phyloP scores from a whole-genome alignment of 2,113 vertebrate species.

The Pseudorectes ferrugineus region DNA sequence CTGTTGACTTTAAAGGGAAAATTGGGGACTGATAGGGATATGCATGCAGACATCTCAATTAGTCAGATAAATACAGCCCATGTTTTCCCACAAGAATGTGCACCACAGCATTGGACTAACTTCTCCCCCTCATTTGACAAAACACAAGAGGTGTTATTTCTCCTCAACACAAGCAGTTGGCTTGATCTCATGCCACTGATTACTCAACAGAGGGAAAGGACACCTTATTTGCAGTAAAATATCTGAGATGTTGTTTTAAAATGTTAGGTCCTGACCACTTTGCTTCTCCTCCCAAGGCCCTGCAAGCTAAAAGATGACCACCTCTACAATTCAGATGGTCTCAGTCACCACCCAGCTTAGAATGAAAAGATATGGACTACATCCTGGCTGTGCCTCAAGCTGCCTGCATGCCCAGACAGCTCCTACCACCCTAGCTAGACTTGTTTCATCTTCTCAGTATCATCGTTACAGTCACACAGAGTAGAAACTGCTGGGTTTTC shows the following conservation, averaged over 20 bases:
- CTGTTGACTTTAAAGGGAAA: background rate
- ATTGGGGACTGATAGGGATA: background rate
- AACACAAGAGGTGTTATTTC: background rate
- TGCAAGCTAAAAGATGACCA: background rate
- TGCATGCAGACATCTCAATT: background rate
- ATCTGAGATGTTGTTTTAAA: background rate
- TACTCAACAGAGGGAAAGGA: background rate
- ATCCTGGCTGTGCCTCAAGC: background rate
- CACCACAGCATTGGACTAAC: background rate
- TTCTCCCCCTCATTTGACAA: background rate
- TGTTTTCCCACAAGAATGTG: rapidly evolving
- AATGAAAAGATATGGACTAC: background rate
- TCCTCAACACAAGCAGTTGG: rapidly evolving
- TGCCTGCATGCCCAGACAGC: background rate
- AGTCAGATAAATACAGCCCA: background rate
- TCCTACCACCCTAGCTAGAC: rapidly evolving
- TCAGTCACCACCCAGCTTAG: background rate
- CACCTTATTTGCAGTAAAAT: background rate
- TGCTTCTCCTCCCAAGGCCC: rapidly evolving
- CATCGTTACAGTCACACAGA: too few species aligned
- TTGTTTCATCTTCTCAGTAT: background rate
- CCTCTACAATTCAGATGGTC: rapidly evolving
- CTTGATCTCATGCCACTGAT: background rate
- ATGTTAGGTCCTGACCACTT: background rate
- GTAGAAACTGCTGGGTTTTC: background rate